A percentile compares a stretch with the other conserved stretches of the same genome.
phyloP scores from a whole-genome alignment of 2,888 invertebrate species.

The Synergus umbraculus region DNA sequence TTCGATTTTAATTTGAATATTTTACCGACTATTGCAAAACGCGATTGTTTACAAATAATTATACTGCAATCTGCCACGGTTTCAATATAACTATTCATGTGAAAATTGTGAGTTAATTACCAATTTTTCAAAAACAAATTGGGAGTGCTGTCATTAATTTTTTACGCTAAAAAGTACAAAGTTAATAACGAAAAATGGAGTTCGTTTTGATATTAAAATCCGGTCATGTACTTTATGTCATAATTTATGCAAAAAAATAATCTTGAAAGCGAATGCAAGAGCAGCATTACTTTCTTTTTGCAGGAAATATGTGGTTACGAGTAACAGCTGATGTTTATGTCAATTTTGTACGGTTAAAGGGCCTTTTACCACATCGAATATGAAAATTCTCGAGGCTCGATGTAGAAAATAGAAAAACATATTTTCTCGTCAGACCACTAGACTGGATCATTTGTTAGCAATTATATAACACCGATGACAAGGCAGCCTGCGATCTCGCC shows the following conservation, averaged over 20 bases:
- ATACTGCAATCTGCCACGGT: too few relatives aligned
- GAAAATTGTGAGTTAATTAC: too few relatives aligned
- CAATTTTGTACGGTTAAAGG: slow-evolving; percentile 2
- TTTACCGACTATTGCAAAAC: too few relatives aligned
- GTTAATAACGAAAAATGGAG: too few relatives aligned
- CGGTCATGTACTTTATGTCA: neutral
- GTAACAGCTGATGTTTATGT: neutral
- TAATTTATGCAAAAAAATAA: neutral
- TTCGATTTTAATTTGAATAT: neutral
- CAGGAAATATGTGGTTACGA: neutral
- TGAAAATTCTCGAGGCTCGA: slow-evolving; percentile 43
- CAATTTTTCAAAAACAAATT: too few relatives aligned
- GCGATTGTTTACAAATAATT: too few relatives aligned
- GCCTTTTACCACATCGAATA: neutral
- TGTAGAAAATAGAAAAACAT: slow-evolving; percentile 22
- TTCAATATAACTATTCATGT: too few relatives aligned
- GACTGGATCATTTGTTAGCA: slow-evolving; percentile 48
- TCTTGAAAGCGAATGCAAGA: neutral
- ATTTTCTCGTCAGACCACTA: slow-evolving; percentile 19
- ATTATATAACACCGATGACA: slow-evolving; percentile 51
- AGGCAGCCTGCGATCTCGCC: slow-evolving; percentile 43
- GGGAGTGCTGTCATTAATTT: too few relatives aligned
- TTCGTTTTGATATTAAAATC: too few relatives aligned
- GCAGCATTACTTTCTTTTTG: neutral
- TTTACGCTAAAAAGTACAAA: neutral